Conservation (phyloP, 1,140 invertebrate species). For the Leguminivora glycinivorella region DNA sequence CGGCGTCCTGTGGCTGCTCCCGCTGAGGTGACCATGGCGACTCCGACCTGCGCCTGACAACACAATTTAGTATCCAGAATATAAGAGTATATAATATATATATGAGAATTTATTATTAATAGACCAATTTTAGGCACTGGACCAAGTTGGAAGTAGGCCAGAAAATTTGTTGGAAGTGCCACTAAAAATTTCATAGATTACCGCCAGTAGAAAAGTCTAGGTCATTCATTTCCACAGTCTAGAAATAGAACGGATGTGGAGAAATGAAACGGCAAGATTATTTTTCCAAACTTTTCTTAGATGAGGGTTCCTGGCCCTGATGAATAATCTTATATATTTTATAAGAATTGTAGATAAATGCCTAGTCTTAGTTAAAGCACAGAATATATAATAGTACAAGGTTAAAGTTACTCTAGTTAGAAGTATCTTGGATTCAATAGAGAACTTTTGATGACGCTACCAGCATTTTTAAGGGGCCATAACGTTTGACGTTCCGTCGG, state of each 20-base stretch:
- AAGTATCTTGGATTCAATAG: too few species aligned
- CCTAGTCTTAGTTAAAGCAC: too few species aligned
- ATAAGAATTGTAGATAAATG: too few species aligned
- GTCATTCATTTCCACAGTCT: background rate
- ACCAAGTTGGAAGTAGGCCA: constrained; percentile 39
- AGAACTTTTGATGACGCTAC: too few species aligned
- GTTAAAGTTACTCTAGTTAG: too few species aligned
- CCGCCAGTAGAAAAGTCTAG: constrained; percentile 1
- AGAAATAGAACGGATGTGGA: background rate
- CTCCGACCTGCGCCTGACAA: constrained; percentile 51
- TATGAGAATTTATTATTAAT: background rate
- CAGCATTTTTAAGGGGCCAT: too few species aligned
- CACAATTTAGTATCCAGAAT: background rate
- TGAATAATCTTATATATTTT: too few species aligned
- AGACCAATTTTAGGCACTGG: constrained; percentile 35
- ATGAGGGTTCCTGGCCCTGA: too few species aligned
- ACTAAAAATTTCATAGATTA: constrained; percentile 2
- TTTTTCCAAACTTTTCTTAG: too few species aligned
- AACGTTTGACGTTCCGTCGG: too few species aligned
- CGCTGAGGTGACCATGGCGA: constrained; percentile 41
- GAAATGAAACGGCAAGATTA: background rate
- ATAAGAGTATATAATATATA: background rate
- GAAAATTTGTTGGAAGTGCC: constrained; percentile 26
- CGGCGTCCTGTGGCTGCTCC: constrained; percentile 30
- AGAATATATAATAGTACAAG: too few species aligned